These are phyloP conservation scores for Pollenia griseotomentosa DNA, from an alignment of 2,888 invertebrate genomes.

Conservation along the genomic window DNA sequence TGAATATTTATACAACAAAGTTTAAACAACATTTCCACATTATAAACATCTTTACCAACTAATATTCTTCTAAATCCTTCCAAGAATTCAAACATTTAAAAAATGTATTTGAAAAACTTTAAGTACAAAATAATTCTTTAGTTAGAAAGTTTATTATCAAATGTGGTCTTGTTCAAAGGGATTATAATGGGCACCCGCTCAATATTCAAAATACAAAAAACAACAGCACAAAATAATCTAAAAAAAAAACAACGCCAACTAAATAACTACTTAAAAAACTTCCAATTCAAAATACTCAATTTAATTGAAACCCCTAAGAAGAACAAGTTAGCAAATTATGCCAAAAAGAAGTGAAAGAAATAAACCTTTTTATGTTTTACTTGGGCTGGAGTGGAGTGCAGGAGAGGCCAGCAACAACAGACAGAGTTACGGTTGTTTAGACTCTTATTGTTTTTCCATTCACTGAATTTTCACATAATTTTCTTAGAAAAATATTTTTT, in stretches of 20 bases:
- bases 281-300: constrained; percentile 64
- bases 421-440: constrained; percentile 42
- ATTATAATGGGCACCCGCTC: constrained; percentile 53
- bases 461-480: constrained; percentile 74
- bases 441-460: constrained; percentile 71
- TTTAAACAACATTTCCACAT: too few species aligned
- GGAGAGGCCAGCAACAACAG: not conserved
- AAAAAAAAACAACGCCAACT: constrained; percentile 24
- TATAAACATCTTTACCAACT: too few species aligned
- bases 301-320: constrained; percentile 56
- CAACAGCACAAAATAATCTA: not conserved
- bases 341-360: constrained; percentile 22
- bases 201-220: constrained; percentile 9
- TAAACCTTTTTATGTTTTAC: constrained; percentile 61
- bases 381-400: not conserved
- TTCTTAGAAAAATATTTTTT: constrained; percentile 73
- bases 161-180: constrained; percentile 18
- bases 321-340: constrained; percentile 7
- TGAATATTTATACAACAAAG: too few species aligned
- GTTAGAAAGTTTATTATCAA: constrained; percentile 55
- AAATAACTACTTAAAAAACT: constrained; percentile 58
- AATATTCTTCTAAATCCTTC: not conserved
- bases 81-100: not conserved
- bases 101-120: constrained; percentile 18
- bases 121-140: constrained; percentile 33